Evolutionary conservation across 2,113 vertebrate genomes (phyloP).

Genomic region (Cynoglossus semilaevis): DNA sequence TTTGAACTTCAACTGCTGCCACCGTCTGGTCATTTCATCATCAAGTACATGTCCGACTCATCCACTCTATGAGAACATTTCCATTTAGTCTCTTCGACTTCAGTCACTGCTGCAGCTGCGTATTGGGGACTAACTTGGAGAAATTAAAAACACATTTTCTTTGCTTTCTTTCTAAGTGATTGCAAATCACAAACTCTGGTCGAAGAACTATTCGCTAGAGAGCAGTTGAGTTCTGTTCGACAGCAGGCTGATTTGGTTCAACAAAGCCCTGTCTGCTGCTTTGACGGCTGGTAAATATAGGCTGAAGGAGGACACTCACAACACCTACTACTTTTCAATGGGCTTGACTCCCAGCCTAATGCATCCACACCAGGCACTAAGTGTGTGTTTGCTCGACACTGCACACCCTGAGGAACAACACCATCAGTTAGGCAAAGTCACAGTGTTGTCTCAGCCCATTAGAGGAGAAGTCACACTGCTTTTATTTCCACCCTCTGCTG

Average conservation of each 20-base stretch:
- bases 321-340: slow-evolving; percentile 27
- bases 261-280: slow-evolving; percentile 3
- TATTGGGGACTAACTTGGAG: background rate
- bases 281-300: slow-evolving; percentile 18
- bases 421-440: slow-evolving; percentile 35
- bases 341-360: slow-evolving; percentile 43
- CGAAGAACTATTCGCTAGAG: background rate
- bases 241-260: slow-evolving; percentile 13
- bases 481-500: slow-evolving; percentile 34
- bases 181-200: slow-evolving; percentile 4
- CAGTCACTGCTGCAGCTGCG: background rate
- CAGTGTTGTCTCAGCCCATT: slow-evolving; percentile 41
- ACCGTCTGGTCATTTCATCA: no score
- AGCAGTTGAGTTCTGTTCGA: slow-evolving; percentile 21
- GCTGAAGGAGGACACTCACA: slow-evolving; percentile 17
- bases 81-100: background rate
- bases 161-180: slow-evolving; percentile 22
- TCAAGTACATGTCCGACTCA: background rate
- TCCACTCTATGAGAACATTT: background rate
- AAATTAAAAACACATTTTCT: slow-evolving; percentile 16
- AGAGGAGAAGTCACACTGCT: slow-evolving; percentile 39
- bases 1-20: background rate
- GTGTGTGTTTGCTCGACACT: slow-evolving; percentile 49
- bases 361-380: slow-evolving; percentile 40
- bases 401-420: slow-evolving; percentile 49